These are phyloP conservation scores for Catharus fuscescens DNA, from an alignment of 2,113 vertebrate species.

Conservation along the genomic window DNA sequence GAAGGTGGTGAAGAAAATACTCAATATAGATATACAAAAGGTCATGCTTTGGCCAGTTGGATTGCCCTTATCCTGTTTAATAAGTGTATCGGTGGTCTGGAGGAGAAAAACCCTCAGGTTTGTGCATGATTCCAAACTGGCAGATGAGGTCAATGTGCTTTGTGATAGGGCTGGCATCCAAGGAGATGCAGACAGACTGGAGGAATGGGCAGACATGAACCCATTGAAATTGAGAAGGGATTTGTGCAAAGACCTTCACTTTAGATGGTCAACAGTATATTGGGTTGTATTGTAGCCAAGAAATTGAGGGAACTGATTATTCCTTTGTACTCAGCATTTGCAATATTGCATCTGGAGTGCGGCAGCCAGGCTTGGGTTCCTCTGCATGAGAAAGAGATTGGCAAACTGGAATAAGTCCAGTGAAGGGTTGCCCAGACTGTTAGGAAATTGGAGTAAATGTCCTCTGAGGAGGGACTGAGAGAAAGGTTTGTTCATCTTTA, in stretches of 20 bases:
- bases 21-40: not conserved
- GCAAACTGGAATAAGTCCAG: not conserved
- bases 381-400: not conserved
- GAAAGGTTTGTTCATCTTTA: not conserved
- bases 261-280: not conserved
- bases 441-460: not conserved
- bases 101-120: not conserved
- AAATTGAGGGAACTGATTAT: not conserved
- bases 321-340: not conserved
- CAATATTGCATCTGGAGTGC: not conserved
- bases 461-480: not conserved
- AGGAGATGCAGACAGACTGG: not conserved
- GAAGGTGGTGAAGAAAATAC: not conserved
- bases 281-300: not conserved
- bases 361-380: not conserved
- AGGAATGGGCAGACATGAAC: not conserved
- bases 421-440: not conserved
- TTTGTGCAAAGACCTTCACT: not conserved
- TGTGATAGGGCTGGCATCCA: not conserved
- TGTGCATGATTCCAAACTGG: not conserved
- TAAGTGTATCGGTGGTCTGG: not conserved
- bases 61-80: not conserved
- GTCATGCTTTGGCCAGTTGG: not conserved
- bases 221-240: not conserved
- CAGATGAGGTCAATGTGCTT: not conserved